Conservation (phyloP, 2,888 invertebrate genomes). For the Euplexia lucipara region DNA sequence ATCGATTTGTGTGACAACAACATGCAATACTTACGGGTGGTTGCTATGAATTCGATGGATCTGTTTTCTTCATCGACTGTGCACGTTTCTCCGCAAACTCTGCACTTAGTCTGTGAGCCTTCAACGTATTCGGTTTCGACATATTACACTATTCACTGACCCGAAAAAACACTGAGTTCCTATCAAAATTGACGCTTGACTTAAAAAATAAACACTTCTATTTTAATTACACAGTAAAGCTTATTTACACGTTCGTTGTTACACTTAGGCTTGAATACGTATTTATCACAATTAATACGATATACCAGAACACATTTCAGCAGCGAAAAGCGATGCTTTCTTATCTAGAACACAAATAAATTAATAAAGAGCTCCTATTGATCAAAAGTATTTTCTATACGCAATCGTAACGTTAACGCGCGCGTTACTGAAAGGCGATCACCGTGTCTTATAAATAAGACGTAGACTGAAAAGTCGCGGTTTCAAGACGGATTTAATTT, state of each 20-base stretch:
- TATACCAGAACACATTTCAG: constrained; percentile 70
- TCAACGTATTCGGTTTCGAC: constrained; percentile 88
- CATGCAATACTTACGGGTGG: constrained; percentile 83
- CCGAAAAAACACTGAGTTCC: constrained; percentile 64
- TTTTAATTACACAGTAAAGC: constrained; percentile 71
- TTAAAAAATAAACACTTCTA: constrained; percentile 70
- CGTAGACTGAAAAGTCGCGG: constrained; percentile 43
- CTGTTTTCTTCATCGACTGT: constrained; percentile 84
- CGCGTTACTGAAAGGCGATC: constrained; percentile 49
- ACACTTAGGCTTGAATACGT: constrained; percentile 71
- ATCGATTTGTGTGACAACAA: constrained; percentile 52
- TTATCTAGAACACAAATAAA: constrained; percentile 87
- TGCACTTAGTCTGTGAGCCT: constrained; percentile 88
- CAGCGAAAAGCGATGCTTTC: constrained; percentile 75
- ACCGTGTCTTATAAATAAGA: constrained; percentile 52
- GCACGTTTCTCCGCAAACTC: constrained; percentile 88
- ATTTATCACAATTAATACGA: constrained; percentile 75
- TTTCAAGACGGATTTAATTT: constrained; percentile 85
- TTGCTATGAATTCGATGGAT: constrained; percentile 88
- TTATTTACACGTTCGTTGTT: constrained; percentile 76
- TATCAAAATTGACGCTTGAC: constrained; percentile 68
- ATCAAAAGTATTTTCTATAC: constrained; percentile 81
- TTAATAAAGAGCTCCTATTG: constrained; percentile 87
- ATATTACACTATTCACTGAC: constrained; percentile 78
- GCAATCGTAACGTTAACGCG: constrained; percentile 57